phyloP scores from a whole-genome alignment of 2,113 vertebrate species.

The Origma solitaria region DNA sequence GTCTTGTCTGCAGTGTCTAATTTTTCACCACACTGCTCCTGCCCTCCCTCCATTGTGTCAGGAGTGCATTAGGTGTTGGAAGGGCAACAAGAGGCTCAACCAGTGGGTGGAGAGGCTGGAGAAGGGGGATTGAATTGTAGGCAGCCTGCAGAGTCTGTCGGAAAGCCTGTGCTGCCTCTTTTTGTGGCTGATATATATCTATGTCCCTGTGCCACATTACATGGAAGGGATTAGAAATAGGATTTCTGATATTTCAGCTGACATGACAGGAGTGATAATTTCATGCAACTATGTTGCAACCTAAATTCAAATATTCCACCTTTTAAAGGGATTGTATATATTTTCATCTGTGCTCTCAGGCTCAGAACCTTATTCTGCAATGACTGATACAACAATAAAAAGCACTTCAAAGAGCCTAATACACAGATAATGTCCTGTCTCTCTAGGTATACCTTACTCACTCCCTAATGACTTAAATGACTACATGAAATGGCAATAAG shows the following conservation, averaged over 20 bases:
- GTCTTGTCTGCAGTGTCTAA: conserved; percentile 59
- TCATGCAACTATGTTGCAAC: conserved; percentile 6
- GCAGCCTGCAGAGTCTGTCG: neutral
- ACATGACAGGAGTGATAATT: conserved; percentile 23
- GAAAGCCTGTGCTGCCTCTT: conserved; percentile 8
- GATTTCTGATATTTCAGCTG: conserved; percentile 52
- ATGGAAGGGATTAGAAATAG: conserved; percentile 34
- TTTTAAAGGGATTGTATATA: neutral
- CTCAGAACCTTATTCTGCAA: neutral
- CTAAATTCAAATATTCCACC: conserved; percentile 5
- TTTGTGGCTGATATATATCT: neutral
- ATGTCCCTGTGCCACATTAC: neutral
- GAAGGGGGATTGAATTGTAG: neutral
- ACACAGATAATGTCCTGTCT: neutral
- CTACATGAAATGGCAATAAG: neutral
- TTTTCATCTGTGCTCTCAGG: neutral
- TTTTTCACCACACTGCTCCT: conserved; percentile 40
- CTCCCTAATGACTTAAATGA: neutral
- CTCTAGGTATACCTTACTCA: neutral
- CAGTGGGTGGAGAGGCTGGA: conserved; percentile 5
- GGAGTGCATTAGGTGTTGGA: conserved; percentile 59
- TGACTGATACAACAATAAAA: neutral
- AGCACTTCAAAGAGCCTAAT: neutral
- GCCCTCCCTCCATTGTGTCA: conserved; percentile 59
- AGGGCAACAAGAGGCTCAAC: conserved; percentile 49